Base-by-base conservation (phyloP, 2,888 invertebrate species). In the Ecdyonurus torrentis region DNA sequence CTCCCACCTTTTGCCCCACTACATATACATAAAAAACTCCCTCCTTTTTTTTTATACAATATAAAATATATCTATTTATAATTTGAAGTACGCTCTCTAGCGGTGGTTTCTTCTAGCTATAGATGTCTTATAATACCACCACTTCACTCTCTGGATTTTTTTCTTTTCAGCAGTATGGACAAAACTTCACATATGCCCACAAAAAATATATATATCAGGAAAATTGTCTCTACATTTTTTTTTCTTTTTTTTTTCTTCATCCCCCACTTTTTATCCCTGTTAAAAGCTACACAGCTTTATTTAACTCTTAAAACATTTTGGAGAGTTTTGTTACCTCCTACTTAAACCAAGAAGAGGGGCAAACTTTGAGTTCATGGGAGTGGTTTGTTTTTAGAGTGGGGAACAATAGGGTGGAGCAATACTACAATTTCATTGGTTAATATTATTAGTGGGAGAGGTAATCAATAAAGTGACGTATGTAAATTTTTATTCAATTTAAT, bases 391-490 rank as follows among this genome's bases (percentile, higher is more conserved):
- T 5, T 10, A 15, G 5, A 15, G 37, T 37, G 37, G 37, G 37
- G 37, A 37, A 37, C 37, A 37, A 37, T 37, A 37, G 37, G 37
- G 37, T 37, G 37, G 37, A 37, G 37, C 37, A 15, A 37, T 10
- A 37, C 37, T 37, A 37, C 5, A 37, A 5, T 37, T 15, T 37
- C 37, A 37, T 37, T 37, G 37, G 37, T 37, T 37, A 37, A 37
- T 37, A 37, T 37, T 37, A 15, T 37, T 37, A 15, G 37, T 10
- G 15, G 55, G 55, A 20, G 55, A 55, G 55, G 55, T 55, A 55
- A 55, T 55, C 55, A 55, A 55, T 55, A 55, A n/a, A 22, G 20
- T 55, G 55, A 55, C 55, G 55, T 55, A 55, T 55, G 55, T 22
- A 55, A 55, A 55, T 55, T 55, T 55, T 37, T 37, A 37, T 37